A percentile compares a stretch with the other conserved stretches of the same genome.
Evolutionary conservation across 92 coral and sea anemone species (phyloP).

Genomic region (Epizoanthus fatuus): DNA sequence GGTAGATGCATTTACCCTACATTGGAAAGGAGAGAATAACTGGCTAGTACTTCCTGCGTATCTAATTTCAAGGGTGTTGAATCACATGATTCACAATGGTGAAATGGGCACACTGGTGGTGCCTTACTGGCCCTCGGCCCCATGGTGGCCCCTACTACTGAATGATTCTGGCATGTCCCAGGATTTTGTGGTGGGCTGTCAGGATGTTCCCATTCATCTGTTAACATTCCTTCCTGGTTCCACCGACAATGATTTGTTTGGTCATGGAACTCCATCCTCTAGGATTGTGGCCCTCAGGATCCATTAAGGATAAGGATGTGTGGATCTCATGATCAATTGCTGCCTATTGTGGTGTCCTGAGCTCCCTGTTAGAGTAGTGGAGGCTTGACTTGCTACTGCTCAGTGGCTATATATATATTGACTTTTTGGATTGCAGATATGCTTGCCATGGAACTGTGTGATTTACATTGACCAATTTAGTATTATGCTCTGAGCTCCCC

Average conservation of each 20-base stretch:
- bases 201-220: conserved; percentile 41
- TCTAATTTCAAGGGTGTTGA: conserved; percentile 10
- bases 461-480: background rate
- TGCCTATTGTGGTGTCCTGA: background rate
- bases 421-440: background rate
- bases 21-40: conserved; percentile 76
- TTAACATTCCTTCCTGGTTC: conserved; percentile 56
- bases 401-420: background rate
- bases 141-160: conserved; percentile 49
- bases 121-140: conserved; percentile 59
- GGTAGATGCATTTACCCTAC: conserved; percentile 71
- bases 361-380: background rate
- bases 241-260: conserved; percentile 47
- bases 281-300: conserved; percentile 39
- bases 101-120: conserved; percentile 32
- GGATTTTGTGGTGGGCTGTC: conserved; percentile 26
- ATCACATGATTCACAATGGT: background rate
- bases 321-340: too few relatives aligned
- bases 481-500: conserved; percentile 3
- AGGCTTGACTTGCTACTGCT: conserved; percentile 1
- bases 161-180: conserved; percentile 35
- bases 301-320: too few relatives aligned
- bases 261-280: conserved; percentile 51
- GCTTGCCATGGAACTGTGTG: conserved; percentile 9
- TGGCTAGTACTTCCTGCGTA: conserved; percentile 73